Conservation (phyloP, 2,888 invertebrate genomes). For the Drosophila longiperda region DNA sequence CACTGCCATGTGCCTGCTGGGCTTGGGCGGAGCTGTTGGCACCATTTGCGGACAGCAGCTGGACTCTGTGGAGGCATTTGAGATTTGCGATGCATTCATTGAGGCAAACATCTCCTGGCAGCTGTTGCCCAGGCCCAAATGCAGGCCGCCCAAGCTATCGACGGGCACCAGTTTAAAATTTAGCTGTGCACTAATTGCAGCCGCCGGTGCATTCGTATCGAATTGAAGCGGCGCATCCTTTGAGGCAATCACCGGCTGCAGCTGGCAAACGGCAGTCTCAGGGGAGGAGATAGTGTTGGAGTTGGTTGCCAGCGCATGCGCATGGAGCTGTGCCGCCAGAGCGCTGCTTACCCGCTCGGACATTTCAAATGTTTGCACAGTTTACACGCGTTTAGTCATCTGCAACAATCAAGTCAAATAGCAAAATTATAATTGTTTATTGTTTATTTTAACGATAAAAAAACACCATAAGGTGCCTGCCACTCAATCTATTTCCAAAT, state of each 20-base stretch:
- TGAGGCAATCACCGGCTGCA: slow-evolving; percentile 34
- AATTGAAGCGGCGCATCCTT: slow-evolving; percentile 54
- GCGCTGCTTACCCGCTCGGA: slow-evolving; percentile 81
- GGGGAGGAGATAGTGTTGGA: slow-evolving; percentile 17
- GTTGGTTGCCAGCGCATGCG: slow-evolving; percentile 58
- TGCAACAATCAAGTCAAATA: slow-evolving; percentile 26
- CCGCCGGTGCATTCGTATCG: slow-evolving; percentile 69
- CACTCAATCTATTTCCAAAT: slow-evolving; percentile 22
- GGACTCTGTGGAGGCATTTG: slow-evolving; percentile 83
- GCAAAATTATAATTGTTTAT: background rate
- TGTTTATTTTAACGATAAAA: background rate
- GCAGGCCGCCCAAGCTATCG: slow-evolving; percentile 56
- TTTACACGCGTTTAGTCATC: slow-evolving; percentile 54
- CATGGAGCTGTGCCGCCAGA: slow-evolving; percentile 68
- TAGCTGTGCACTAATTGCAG: slow-evolving; percentile 77
- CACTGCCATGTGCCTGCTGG: slow-evolving; percentile 67
- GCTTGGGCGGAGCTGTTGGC: slow-evolving; percentile 56
- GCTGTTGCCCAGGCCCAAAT: slow-evolving; percentile 50
- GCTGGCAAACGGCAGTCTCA: slow-evolving; percentile 36
- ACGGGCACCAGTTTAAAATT: slow-evolving; percentile 82
- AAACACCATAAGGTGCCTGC: background rate
- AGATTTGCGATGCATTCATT: slow-evolving; percentile 85
- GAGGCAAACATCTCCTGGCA: slow-evolving; percentile 82
- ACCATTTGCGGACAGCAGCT: slow-evolving; percentile 59
- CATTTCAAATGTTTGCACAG: slow-evolving; percentile 56